phyloP scores from a whole-genome alignment of 2,888 invertebrate genomes.

The Volucella bombylans region DNA sequence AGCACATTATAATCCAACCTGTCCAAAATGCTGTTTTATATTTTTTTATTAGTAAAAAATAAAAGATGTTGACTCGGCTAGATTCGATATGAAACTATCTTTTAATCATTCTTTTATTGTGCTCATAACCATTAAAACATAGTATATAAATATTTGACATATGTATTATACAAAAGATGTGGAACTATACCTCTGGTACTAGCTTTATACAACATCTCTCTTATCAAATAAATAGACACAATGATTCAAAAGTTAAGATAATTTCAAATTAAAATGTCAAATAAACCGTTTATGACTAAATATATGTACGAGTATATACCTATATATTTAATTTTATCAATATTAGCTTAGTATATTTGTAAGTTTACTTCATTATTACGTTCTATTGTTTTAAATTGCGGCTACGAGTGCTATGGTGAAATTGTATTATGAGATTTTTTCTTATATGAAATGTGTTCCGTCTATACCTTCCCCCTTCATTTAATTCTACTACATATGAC shows the following conservation, averaged over 20 bases:
- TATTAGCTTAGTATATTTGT: neutral
- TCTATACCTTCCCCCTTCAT: constrained; percentile 14
- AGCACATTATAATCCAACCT: too few relatives aligned
- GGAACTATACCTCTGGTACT: too few relatives aligned
- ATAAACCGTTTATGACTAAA: neutral
- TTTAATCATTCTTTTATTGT: too few relatives aligned
- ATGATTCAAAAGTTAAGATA: neutral
- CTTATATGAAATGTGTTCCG: too few relatives aligned
- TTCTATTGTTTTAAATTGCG: neutral
- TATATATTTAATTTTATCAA: neutral
- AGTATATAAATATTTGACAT: too few relatives aligned
- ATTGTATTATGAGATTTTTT: neutral
- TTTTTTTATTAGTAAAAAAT: too few relatives aligned
- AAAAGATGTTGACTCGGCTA: too few relatives aligned
- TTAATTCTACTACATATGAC: constrained; percentile 10
- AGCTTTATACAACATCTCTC: neutral
- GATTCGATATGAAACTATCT: too few relatives aligned
- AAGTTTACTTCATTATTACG: neutral
- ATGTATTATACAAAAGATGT: too few relatives aligned
- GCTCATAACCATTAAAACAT: too few relatives aligned
- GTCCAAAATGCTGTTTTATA: too few relatives aligned
- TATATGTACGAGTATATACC: too few relatives aligned
- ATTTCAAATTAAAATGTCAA: neutral
- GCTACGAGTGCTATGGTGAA: neutral
- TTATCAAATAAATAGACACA: neutral